Conservation (phyloP, 2,113 vertebrate species). For the Madoqua kirkii region DNA sequence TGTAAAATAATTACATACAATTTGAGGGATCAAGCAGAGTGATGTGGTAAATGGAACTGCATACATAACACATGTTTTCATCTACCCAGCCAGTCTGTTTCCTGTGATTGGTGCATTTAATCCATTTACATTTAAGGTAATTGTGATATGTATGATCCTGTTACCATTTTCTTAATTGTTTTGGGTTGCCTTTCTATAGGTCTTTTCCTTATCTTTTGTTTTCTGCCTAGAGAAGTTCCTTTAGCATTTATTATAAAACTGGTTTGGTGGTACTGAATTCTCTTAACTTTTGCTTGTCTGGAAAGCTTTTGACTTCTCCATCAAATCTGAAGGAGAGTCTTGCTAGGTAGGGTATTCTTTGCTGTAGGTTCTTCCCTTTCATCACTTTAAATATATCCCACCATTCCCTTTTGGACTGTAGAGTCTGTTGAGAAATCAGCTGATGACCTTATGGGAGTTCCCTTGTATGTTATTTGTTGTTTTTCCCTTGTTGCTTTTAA, state of each 20-base stretch:
- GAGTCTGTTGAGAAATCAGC: not conserved
- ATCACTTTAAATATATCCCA: not conserved
- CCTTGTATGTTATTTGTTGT: not conserved
- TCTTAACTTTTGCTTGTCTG: not conserved
- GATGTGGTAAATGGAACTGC: not conserved
- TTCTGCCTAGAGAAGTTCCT: not conserved
- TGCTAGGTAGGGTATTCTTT: not conserved
- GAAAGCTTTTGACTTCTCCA: not conserved
- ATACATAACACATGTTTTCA: not conserved
- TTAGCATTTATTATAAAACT: not conserved
- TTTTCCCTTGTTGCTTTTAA: not conserved
- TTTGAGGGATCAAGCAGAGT: not conserved
- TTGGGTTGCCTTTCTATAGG: not conserved
- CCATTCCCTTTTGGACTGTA: not conserved
- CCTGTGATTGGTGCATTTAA: not conserved
- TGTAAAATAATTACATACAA: not conserved
- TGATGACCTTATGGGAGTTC: not conserved
- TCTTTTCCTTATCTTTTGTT: not conserved
- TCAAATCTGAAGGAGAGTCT: not conserved
- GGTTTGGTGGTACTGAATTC: not conserved
- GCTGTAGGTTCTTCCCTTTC: not conserved
- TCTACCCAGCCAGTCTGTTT: not conserved
- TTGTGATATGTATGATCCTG: not conserved
- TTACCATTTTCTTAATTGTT: not conserved
- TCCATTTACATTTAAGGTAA: not conserved